Evolutionary conservation across 1,140 invertebrate species (phyloP), one percentile per base, ranked within the genome.

Genomic region (Sycophaga agraensis): DNA sequence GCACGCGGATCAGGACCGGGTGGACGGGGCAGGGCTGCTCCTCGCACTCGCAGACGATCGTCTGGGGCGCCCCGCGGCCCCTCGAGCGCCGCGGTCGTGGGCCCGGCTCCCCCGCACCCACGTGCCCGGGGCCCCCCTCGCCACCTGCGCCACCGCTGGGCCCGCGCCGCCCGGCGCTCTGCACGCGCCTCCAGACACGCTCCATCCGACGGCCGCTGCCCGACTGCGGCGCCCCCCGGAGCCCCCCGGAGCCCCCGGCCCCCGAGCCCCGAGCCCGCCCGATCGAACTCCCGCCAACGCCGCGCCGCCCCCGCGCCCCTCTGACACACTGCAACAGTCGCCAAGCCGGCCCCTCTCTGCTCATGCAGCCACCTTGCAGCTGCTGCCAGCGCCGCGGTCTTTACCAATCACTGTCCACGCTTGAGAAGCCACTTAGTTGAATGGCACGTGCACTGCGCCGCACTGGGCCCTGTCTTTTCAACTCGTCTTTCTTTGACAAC

Each of bases 191-290:
- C 82, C 77, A 83, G 79, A 70, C 82, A 79, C 70, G 83, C 80
- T 72, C 81, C 82, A 81, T 86, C 84, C 73, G 85, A 86, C 78
- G 88, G 87, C 87, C 87, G 73, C 86, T 88, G 84, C n/a, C n/a
- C n/a, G n/a, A n/a, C n/a, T n/a, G n/a, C n/a, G n/a, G n/a, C 90
- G 82, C 62, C 66, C 78, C 71, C 79, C 70, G 74, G 56, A 26
- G 16, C n/a, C n/a, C n/a, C n/a, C n/a, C 6, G 12, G 31, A 5
- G 31, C 31, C 31, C 31, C 31, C 31, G 5, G 31, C 31, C 31
- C 31, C 12, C 31, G 31, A 34, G 31, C n/a, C n/a, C n/a, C n/a
- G n/a, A n/a, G n/a, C n/a, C n/a, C n/a, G n/a, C n/a, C n/a, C n/a
- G n/a, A n/a, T n/a, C n/a, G n/a, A n/a, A n/a, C n/a, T n/a, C n/a